Conservation (phyloP, 2,888 invertebrate genomes). For the Ectemnius lituratus region DNA sequence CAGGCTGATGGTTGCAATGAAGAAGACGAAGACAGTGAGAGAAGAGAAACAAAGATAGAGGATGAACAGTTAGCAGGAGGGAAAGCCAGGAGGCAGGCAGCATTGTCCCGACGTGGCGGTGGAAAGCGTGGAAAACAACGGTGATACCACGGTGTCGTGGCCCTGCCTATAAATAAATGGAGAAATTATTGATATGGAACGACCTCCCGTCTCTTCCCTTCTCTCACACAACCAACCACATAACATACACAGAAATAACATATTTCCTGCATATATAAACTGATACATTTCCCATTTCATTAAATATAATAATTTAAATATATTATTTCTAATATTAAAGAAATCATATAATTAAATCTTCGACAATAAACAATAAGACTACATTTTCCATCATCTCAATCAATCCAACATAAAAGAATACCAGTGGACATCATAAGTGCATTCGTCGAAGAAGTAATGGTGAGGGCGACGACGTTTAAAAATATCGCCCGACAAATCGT, state of each 20-base stretch:
- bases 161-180: constrained; percentile 72
- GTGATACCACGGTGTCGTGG: constrained; percentile 69
- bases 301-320: too few relatives aligned
- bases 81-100: constrained; percentile 23
- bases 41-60: too few relatives aligned
- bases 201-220: constrained; percentile 46
- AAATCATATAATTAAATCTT: too few relatives aligned
- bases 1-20: too few relatives aligned
- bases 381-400: too few relatives aligned
- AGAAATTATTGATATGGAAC: constrained; percentile 70
- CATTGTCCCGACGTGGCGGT: constrained; percentile 21
- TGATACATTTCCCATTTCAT: too few relatives aligned
- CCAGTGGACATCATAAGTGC: too few relatives aligned
- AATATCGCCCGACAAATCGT: constrained; percentile 59
- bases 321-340: too few relatives aligned
- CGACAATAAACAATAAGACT: too few relatives aligned
- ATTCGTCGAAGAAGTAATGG: constrained; percentile 2
- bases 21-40: not conserved
- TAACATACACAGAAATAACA: not conserved
- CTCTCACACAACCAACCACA: not conserved
- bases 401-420: too few relatives aligned
- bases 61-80: constrained; percentile 10
- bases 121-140: constrained; percentile 70
- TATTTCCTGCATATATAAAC: constrained; percentile 43
- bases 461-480: constrained; percentile 60